Evolutionary conservation across 1,140 invertebrate species (phyloP), one percentile per base, ranked within the genome.

Genomic region (Goniozus legneri): DNA sequence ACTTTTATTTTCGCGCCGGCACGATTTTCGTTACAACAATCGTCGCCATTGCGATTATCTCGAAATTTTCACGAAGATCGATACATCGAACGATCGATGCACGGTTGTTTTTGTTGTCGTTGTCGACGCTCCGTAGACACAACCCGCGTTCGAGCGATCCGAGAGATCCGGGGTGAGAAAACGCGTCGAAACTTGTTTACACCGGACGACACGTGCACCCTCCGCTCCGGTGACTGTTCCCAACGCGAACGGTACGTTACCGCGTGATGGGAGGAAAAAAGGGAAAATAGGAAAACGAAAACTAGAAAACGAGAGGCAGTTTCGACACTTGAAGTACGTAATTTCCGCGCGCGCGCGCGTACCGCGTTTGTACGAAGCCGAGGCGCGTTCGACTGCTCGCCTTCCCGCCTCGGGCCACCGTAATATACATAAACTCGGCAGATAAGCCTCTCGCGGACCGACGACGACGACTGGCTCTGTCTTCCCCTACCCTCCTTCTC

Each of bases 351-450:
- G 27, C 24, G 34, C n/a, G 22, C 46, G 39, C 30, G 34, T 45
- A 52, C 53, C 42, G 46, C 41, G 45, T 38, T 51, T 21, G 47
- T 20, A 19, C 7, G 32, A 34, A 36, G 39, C 15, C 46, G 38
- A 22, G 42, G 8, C 32, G 33, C 43, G 42, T 30, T 21, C 24
- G 30, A 70, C 67, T 70, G 64, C 41, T 64, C 57, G 60, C 56
- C 52, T 61, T 67, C 56, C 56, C 58, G 55, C 56, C 54, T 63
- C 47, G 54, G 53, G 54, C 55, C n/a, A 59, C 59, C 58, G 62
- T 68, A 68, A 69, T 68, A 67, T 68, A 69, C 65, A 62, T 67
- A 65, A 67, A 65, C 60, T 62, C 60, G 56, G 54, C 52, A 68
- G 65, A 70, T 70, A 70, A 64, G 60, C 65, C 59, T 47, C 22